Conservation (phyloP, 2,888 invertebrate species). For the Linyphia triangularis region DNA sequence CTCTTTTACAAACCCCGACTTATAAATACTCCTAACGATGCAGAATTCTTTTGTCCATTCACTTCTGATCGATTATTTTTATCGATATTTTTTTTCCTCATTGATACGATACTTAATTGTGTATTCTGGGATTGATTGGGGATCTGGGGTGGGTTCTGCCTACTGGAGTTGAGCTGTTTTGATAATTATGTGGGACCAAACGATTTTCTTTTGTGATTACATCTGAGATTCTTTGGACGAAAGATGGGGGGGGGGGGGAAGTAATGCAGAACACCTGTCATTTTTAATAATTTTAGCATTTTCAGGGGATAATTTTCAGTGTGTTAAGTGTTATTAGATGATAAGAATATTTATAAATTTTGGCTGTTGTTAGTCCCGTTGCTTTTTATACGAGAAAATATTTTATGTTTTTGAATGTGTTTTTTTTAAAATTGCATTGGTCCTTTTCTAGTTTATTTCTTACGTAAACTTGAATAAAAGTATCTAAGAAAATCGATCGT, state of each 20-base stretch:
- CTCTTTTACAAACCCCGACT: conserved; percentile 16
- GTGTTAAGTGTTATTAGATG: neutral
- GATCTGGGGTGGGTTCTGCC: conserved; percentile 14
- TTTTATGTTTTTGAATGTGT: too few relatives aligned
- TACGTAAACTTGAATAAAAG: too few relatives aligned
- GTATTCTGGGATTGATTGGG: conserved; percentile 29
- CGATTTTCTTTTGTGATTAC: conserved; percentile 49
- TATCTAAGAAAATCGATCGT: too few relatives aligned
- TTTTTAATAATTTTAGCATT: neutral
- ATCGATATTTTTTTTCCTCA: conserved; percentile 12
- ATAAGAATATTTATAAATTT: neutral
- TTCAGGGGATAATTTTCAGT: neutral
- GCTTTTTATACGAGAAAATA: too few relatives aligned
- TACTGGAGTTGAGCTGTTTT: conserved; percentile 15
- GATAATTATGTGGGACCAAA: conserved; percentile 46
- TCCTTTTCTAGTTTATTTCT: too few relatives aligned
- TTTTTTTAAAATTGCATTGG: too few relatives aligned
- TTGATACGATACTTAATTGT: conserved; percentile 41
- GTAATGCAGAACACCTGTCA: conserved; percentile 42
- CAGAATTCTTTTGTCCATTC: conserved; percentile 18
- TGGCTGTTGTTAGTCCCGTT: too few relatives aligned
- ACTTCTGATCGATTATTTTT: conserved; percentile 13
- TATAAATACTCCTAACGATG: conserved; percentile 45
- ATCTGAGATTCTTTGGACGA: conserved; percentile 6
- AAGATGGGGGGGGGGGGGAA: conserved; percentile 16